These are phyloP conservation scores for Phalacrocorax pelagicus DNA, from an alignment of 2,113 vertebrate genomes.

Conservation along the genomic window DNA sequence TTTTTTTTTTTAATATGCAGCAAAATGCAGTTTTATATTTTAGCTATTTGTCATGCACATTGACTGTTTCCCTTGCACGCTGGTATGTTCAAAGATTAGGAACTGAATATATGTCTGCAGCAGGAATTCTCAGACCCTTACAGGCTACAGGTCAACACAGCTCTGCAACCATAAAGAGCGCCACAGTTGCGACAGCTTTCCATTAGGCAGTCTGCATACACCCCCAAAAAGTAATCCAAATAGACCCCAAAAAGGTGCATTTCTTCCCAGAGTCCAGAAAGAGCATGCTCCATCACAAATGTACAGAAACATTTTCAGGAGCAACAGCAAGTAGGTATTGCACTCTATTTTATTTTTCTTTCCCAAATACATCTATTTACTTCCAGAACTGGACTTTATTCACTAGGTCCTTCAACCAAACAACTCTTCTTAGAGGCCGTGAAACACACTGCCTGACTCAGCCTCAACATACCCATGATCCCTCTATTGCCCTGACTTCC, in stretches of 20 bases:
- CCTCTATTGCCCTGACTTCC: neutral
- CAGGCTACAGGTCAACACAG: neutral
- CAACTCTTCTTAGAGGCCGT: neutral
- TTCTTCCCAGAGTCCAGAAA: neutral
- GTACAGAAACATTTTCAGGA: neutral
- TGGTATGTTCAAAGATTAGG: neutral
- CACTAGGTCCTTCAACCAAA: neutral
- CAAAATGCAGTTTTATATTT: neutral
- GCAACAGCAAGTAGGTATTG: neutral
- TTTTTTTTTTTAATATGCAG: neutral
- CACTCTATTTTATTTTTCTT: neutral
- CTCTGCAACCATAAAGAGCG: neutral
- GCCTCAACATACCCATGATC: neutral
- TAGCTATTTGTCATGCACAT: neutral
- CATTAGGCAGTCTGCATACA: neutral
- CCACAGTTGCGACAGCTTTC: neutral
- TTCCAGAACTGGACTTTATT: neutral
- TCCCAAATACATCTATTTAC: neutral
- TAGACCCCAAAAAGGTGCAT: neutral
- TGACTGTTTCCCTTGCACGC: neutral
- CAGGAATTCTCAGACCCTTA: neutral
- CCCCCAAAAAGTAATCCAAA: accelerated
- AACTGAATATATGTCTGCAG: neutral
- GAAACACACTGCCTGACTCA: neutral
- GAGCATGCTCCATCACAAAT: neutral